phyloP scores from a whole-genome alignment of 1,140 invertebrate genomes.

The Drosophila nasuta region DNA sequence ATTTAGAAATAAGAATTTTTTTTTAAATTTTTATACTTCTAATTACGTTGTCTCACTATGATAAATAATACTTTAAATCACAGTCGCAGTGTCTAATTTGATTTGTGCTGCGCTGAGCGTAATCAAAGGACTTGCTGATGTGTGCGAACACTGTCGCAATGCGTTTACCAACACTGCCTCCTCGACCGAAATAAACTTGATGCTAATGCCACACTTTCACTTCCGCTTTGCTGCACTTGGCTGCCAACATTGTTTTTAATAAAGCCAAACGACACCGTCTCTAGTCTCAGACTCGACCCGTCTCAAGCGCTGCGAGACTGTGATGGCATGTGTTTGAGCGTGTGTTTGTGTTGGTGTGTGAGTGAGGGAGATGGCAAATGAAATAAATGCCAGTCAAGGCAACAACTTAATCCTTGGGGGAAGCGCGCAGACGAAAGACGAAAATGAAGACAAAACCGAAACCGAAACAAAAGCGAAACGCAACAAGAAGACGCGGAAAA shows the following conservation, averaged over 20 bases:
- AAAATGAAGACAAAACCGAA: slow-evolving; percentile 4
- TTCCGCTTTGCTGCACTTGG: slow-evolving; percentile 50
- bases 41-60: too few species aligned
- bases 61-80: too few species aligned
- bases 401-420: slow-evolving; percentile 69
- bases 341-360: neutral
- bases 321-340: slow-evolving; percentile 24
- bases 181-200: slow-evolving; percentile 30
- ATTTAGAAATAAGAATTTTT: too few species aligned
- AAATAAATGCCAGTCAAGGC: slow-evolving; percentile 69
- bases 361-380: slow-evolving; percentile 40
- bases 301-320: neutral
- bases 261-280: slow-evolving; percentile 27
- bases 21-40: too few species aligned
- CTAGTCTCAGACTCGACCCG: neutral
- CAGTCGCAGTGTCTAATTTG: slow-evolving; percentile 7
- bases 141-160: slow-evolving; percentile 9
- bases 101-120: neutral
- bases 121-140: slow-evolving; percentile 11
- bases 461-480: slow-evolving; percentile 3
- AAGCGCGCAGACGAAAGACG: slow-evolving; percentile 26
- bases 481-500: neutral
- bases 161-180: slow-evolving; percentile 23
- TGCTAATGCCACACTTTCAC: slow-evolving; percentile 44
- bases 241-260: slow-evolving; percentile 72